Evolutionary conservation across 2,888 invertebrate genomes (phyloP).

Genomic region (Cantharis rufa): DNA sequence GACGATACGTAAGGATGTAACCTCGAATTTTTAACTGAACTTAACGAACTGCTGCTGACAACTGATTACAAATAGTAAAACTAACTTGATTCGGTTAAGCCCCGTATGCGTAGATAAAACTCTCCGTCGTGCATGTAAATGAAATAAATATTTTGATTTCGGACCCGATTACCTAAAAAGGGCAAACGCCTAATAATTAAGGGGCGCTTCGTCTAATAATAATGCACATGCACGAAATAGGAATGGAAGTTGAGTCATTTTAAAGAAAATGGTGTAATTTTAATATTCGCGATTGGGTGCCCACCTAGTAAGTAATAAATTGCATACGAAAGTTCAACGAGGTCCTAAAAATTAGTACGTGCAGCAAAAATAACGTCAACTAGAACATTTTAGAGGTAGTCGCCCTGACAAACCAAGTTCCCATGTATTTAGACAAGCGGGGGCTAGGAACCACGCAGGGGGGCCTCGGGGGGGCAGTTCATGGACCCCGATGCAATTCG

Average conservation of each 20-base stretch:
- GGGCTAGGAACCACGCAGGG: constrained; percentile 31
- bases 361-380: constrained; percentile 33
- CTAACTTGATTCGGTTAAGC: constrained; percentile 26
- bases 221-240: neutral
- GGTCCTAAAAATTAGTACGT: constrained; percentile 29
- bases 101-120: constrained; percentile 28
- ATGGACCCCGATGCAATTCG: constrained; percentile 56
- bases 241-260: neutral
- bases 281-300: constrained; percentile 10
- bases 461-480: constrained; percentile 37
- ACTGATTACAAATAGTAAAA: constrained; percentile 31
- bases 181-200: neutral
- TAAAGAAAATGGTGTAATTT: neutral
- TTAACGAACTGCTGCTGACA: constrained; percentile 26
- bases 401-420: constrained; percentile 41
- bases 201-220: neutral
- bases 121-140: constrained; percentile 11
- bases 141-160: neutral
- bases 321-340: constrained; percentile 14
- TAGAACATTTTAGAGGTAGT: constrained; percentile 38
- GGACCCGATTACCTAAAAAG: neutral
- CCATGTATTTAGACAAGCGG: constrained; percentile 39
- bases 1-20: constrained; percentile 15
- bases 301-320: constrained; percentile 18
- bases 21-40: constrained; percentile 29